phyloP scores from a whole-genome alignment of 2,888 invertebrate genomes.

The Caenorhabditis plicata region DNA sequence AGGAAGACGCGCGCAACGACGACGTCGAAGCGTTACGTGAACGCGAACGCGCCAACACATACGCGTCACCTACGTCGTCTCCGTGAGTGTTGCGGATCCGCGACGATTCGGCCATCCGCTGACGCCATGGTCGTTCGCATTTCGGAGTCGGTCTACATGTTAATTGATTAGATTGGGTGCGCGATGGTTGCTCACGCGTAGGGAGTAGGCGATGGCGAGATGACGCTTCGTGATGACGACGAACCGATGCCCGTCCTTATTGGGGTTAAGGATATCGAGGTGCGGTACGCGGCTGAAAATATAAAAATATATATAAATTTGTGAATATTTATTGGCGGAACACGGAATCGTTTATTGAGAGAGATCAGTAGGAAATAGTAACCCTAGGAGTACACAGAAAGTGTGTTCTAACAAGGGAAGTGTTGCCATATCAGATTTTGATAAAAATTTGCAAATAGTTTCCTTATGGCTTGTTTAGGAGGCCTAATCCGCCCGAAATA shows the following conservation, averaged over 20 bases:
- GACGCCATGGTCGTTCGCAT: conserved; percentile 61
- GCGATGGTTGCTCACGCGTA: too few species aligned
- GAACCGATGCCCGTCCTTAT: conserved; percentile 13
- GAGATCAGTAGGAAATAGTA: too few species aligned
- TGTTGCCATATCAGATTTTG: too few species aligned
- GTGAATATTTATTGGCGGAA: too few species aligned
- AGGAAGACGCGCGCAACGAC: background rate
- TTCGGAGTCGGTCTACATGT: conserved; percentile 32
- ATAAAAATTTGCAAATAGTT: too few species aligned
- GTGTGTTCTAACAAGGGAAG: conserved; percentile 14
- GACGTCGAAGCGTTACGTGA: conserved; percentile 26
- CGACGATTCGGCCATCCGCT: conserved; percentile 57
- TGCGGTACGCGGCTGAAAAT: conserved; percentile 36
- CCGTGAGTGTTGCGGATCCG: conserved; percentile 49
- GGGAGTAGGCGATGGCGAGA: conserved; percentile 45
- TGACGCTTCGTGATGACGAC: conserved; percentile 9
- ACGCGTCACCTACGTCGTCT: conserved; percentile 46
- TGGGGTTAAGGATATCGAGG: conserved; percentile 37
- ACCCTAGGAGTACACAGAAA: too few species aligned
- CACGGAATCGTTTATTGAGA: too few species aligned
- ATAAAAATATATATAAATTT: too few species aligned
- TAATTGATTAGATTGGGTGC: too few species aligned
- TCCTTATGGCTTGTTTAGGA: too few species aligned
- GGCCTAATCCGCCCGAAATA: too few species aligned
- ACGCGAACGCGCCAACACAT: conserved; percentile 30